Evolutionary conservation across 2,113 vertebrate species (phyloP), one percentile per base, ranked within the genome.

Genomic region (Percina caprodes): DNA sequence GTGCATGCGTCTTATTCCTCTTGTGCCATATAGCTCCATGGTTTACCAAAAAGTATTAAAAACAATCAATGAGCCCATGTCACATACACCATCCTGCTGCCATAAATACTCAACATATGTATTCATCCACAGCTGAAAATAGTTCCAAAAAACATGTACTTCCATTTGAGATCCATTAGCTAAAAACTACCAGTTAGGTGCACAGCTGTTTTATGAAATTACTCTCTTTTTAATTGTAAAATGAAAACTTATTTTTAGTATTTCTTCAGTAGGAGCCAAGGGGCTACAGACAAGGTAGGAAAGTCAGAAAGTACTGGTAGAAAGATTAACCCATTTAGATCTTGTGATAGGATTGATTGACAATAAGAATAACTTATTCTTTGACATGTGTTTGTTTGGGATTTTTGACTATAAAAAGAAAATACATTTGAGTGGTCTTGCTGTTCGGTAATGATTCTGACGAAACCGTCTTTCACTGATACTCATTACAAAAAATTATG

Each of bases 101-200:
- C 14, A 7, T 35, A 11, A 45, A 59, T 42, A 26, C 7, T 33
- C 52, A 11, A 21, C 18, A 35, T 58, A 21, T 33, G 21, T 26
- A 35, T 39, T 39, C 39, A 42, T 42, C 68, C 35, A 19, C 61
- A 18, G 39, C 33, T 54, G 23, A 49, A 85, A 72, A 56, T 56
- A 66, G 60, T 30, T 26, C 68, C 68, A 42, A 49, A 77, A 55
- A 49, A 66, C 19, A 24, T 19, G 15, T 48, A 30, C 1, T 14
- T 59, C 14, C 2, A 58, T 65, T 72, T 56, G 3, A 48, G 19
- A 16, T 59, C 2, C n/a, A 19, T 45, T 58, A 26, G 10, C 16
- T 42, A 26, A 66, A 56, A 76, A 8, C 6, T 4, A 7, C 63
- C 39, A 42, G 39, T 10, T 42, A 42, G 59, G 14, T 12, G 14